Conservation (phyloP, 1,140 invertebrate genomes). For the Capitella teleta region DNA sequence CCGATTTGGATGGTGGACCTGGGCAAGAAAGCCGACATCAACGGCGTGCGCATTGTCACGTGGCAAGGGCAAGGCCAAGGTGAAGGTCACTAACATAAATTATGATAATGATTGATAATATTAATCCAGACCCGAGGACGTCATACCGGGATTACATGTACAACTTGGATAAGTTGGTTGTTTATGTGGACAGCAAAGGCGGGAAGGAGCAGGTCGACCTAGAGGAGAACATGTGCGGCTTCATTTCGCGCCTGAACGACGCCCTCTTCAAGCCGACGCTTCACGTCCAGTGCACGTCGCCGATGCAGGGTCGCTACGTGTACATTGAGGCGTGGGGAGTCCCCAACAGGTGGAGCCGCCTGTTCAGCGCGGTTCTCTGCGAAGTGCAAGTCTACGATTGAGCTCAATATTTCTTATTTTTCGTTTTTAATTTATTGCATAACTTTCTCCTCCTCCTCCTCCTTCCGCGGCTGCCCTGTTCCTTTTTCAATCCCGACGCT, state of each 20-base stretch:
- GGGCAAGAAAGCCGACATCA: constrained; percentile 37
- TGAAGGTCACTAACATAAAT: too few species aligned
- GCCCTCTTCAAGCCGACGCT: constrained; percentile 45
- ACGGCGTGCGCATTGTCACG: constrained; percentile 45
- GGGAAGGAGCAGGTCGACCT: constrained; percentile 23
- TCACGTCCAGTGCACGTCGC: constrained; percentile 44
- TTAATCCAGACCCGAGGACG: constrained; percentile 35
- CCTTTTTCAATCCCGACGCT: too few species aligned
- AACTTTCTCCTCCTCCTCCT: too few species aligned
- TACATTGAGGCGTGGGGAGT: constrained; percentile 48
- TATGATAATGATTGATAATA: too few species aligned
- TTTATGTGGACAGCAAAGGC: constrained; percentile 46
- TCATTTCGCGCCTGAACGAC: constrained; percentile 45
- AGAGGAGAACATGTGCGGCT: constrained; percentile 42
- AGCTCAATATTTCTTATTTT: too few species aligned
- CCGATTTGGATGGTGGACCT: constrained; percentile 51
- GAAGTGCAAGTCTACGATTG: constrained; percentile 47
- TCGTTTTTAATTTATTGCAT: too few species aligned
- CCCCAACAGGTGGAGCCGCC: constrained; percentile 44
- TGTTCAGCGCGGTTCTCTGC: constrained; percentile 48
- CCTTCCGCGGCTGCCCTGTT: too few species aligned
- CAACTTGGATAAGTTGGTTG: constrained; percentile 47
- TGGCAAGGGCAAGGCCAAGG: constrained; percentile 49
- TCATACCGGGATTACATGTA: constrained; percentile 46
- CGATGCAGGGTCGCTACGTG: constrained; percentile 45